Base-by-base conservation (phyloP, 2,113 vertebrate species). In the Mesoclemmys tuberculata region DNA sequence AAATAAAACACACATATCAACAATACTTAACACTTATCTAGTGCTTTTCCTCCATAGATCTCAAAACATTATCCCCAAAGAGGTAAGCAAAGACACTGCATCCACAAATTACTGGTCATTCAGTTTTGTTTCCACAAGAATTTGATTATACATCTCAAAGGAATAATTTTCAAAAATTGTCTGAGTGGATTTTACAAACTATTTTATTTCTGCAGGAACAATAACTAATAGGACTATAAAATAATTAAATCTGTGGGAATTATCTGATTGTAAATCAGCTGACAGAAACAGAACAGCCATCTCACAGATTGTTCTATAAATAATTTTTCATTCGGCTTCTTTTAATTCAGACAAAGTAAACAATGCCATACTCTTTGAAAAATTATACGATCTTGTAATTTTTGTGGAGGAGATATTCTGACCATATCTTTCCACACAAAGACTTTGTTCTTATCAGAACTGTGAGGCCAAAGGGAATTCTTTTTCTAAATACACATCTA, bases 401-500 rank as follows among this genome's bases (percentile, higher is more conserved):
- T 7, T 90, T 64, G 77, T 29, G 13, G 44, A 88, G 41, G 38
- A 87, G 84, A 27, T 10, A 95, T 61, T 90, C 82, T 10, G 35
- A 81, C 78, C 89, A 11, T 38, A 9, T 89, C 61, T 88, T 97
- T 78, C 90, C 95, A 87, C 68, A 93, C 44, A 94, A 31, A 35
- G 68, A 89, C 35, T 81, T 93, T 90, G 58, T 10, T 93, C 91
- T 95, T 93, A 89, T 80, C 61, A 35, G 14, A 95, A 88, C n/a
- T 89, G 58, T 26, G 92, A 10, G 10, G 77, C 86, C 84, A 92
- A 64, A 88, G 56, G 75, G 85, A 95, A 95, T 97, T 97, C 49
- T 92, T 95, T 96, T 89, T 93, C 86, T 97, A 97, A 98, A 97
- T 86, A 91, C 31, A 92, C 82, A 96, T 95, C 90, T 95, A 98